Evolutionary conservation across 2,888 invertebrate genomes (phyloP), one percentile per base, ranked within the genome.

Genomic region (Calephelis perditalis): DNA sequence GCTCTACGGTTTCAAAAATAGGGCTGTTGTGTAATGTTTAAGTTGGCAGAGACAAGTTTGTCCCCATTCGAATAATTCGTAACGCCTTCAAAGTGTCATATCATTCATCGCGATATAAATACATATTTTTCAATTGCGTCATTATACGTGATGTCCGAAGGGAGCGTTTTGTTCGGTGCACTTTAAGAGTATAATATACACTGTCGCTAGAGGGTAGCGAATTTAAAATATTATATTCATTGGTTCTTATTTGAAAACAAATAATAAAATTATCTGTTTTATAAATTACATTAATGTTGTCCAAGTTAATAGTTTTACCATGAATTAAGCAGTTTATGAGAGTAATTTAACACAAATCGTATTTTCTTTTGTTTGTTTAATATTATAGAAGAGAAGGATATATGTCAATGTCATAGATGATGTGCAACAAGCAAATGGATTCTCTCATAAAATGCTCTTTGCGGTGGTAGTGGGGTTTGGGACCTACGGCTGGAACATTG

Each of bases 51-150:
- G 43, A 11, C 62, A 68, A 66, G 5, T 67, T 72, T 66, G 75
- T 63, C 57, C 58, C 62, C 55, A 59, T 46, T 44, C 45, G 55
- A 64, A 78, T 84, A 84, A 89, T 90, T 90, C 84, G 90, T 70
- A 85, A 89, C 88, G 89, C 89, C 89, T 89, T 86, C 83, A 81
- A 83, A 81, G 78, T 89, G 89, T 89, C 89, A 89, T 88, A 90
- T 90, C 87, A 86, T 78, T 89, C 86, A 89, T 85, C 78, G 74
- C 73, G 77, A 83, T 81, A 87, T 82, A 79, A 86, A 85, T 86
- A 86, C 82, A 86, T 86, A 87, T 87, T 88, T 67, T 86, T 84
- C 79, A 79, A 79, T 81, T 79, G 81, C 76, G 71, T 75, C 76
- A 82, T 83, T 80, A 79, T 76, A 71, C 57, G 70, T 66, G 68